Evolutionary conservation across 1,140 invertebrate species (phyloP), one percentile per base, ranked within the genome.

Genomic region (Chrysomallon squamiferum): DNA sequence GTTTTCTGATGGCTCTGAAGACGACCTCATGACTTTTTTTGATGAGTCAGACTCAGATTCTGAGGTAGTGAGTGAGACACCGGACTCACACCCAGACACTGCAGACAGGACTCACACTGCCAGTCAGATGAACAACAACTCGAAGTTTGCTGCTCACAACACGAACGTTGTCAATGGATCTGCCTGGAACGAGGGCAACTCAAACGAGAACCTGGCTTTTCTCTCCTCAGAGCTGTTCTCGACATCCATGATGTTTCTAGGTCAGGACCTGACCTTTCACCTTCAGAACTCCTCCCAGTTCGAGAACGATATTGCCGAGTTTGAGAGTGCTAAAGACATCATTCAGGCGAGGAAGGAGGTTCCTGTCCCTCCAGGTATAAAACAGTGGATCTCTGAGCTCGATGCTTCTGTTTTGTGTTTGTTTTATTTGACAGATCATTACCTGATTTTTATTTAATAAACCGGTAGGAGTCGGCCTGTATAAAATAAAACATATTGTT

Each of bases 351-450:
- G 65, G 50, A 79, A 76, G 29, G 68, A 81, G 25, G 79, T 84
- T 2, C 65, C 72, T 33, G 74, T 84, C 5, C 83, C 83, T 25
- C 83, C 83, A 69, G 83, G 81, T 80, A 62, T n/a, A n/a, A n/a
- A n/a, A n/a, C n/a, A 64, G 66, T 57, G 9, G 43, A 38, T 27
- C 18, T 49, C 38, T 29, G 6, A 33, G 5, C 20, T 58, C 30
- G 9, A 32, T 18, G 35, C 20, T 33, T 58, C 32, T 58, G 9
- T 58, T 1, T 56, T 18, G n/a, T n/a, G n/a, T n/a, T n/a, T n/a
- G n/a, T n/a, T n/a, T n/a, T n/a, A n/a, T n/a, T n/a, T n/a, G n/a
- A n/a, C n/a, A n/a, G n/a, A n/a, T n/a, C n/a, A n/a, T n/a, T n/a
- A n/a, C n/a, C n/a, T n/a, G n/a, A n/a, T n/a, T n/a, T n/a, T n/a